These are phyloP conservation scores for Lindbergichthys nudifrons DNA, from an alignment of 2,797 vertebrate genomes.

Conservation along the genomic window DNA sequence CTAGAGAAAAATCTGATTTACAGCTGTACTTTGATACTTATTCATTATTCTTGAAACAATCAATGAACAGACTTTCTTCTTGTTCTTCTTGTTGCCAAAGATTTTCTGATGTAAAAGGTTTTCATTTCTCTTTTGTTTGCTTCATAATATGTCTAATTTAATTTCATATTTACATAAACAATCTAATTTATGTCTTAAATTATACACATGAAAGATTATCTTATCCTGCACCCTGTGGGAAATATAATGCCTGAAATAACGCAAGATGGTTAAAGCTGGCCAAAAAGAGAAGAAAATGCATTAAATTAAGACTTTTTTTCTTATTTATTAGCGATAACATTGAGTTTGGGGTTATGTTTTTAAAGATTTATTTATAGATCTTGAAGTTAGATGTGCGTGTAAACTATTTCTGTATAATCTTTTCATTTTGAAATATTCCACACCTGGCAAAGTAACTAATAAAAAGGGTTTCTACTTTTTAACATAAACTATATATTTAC, in stretches of 20 bases:
- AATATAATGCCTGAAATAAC: constrained; percentile 69
- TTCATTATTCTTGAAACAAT: constrained; percentile 72
- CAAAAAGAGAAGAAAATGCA: constrained; percentile 78
- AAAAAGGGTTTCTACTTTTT: constrained; percentile 66
- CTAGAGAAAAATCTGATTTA: constrained; percentile 70
- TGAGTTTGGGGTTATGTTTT: constrained; percentile 74
- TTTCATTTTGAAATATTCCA: constrained; percentile 77
- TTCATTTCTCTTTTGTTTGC: constrained; percentile 72
- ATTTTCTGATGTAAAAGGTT: constrained; percentile 58
- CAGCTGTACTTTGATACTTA: constrained; percentile 74
- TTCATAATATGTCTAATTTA: constrained; percentile 85
- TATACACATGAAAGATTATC: constrained; percentile 82
- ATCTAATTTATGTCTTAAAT: constrained; percentile 91
- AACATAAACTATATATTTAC: constrained; percentile 78
- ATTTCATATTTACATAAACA: constrained; percentile 86
- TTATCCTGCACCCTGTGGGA: constrained; percentile 76
- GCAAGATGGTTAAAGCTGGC: constrained; percentile 78
- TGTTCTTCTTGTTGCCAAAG: constrained; percentile 66
- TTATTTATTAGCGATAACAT: constrained; percentile 82
- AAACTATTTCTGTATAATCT: constrained; percentile 77
- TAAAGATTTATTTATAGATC: constrained; percentile 84
- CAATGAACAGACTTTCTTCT: constrained; percentile 63
- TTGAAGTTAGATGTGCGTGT: constrained; percentile 75
- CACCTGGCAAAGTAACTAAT: constrained; percentile 66
- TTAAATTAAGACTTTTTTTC: constrained; percentile 85